Conservation (phyloP, 2,797 vertebrate genomes). For the Syncerus caffer region DNA sequence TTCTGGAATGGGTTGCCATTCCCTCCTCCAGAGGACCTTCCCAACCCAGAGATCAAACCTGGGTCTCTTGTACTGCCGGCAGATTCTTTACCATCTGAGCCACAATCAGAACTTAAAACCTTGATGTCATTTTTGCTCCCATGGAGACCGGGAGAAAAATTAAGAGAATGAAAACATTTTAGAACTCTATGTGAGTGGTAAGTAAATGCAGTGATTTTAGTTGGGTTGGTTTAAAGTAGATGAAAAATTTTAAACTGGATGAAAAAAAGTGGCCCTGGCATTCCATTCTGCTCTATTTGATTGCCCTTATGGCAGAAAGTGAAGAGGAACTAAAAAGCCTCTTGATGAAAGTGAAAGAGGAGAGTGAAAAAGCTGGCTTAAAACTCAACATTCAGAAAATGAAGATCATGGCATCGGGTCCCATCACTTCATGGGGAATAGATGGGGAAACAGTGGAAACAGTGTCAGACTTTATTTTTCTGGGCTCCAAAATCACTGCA, state of each 20-base stretch:
- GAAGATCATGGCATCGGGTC: too few species aligned
- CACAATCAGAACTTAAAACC: slow-evolving; percentile 44
- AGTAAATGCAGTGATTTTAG: not conserved
- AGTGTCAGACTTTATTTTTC: too few species aligned
- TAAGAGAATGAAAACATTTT: not conserved
- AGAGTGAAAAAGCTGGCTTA: too few species aligned
- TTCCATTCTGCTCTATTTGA: not conserved
- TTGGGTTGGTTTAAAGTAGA: not conserved
- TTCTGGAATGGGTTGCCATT: not conserved
- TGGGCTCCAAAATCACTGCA: too few species aligned
- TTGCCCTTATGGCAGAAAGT: not conserved
- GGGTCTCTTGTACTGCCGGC: not conserved
- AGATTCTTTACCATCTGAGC: not conserved
- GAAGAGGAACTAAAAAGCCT: too few species aligned
- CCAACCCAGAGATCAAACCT: not conserved
- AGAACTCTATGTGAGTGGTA: not conserved
- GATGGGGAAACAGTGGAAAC: too few species aligned
- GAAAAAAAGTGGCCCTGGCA: not conserved
- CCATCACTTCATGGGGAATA: too few species aligned
- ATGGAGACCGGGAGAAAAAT: not conserved
- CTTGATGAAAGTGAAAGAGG: too few species aligned
- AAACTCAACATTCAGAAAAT: too few species aligned
- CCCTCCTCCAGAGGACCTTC: not conserved
- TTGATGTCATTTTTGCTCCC: slow-evolving; percentile 3
- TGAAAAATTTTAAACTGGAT: not conserved